Evolutionary conservation across 2,797 vertebrate species (phyloP).

Genomic region (Neosilurus mollespiculum): DNA sequence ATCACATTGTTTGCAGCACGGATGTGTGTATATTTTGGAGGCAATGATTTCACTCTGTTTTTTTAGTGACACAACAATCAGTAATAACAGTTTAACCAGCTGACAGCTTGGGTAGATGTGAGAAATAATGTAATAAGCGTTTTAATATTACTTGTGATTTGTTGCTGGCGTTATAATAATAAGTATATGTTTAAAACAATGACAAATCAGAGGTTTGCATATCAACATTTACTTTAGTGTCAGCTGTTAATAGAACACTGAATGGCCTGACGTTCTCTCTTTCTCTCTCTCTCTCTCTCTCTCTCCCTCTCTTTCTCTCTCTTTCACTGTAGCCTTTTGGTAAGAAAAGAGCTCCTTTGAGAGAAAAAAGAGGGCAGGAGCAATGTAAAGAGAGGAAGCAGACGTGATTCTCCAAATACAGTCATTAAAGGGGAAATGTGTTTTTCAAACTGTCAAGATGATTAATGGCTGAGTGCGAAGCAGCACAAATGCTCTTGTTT

Average conservation of each 20-base stretch:
- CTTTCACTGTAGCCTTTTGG: constrained; percentile 19
- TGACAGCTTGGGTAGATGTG: neutral
- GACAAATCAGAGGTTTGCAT: constrained; percentile 31
- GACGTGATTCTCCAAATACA: constrained; percentile 99
- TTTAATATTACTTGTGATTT: neutral
- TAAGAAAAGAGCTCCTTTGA: constrained; percentile 50
- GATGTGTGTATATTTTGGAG: constrained; percentile 25
- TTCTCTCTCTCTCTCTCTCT: neutral
- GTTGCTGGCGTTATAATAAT: neutral
- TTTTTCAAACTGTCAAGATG: constrained; percentile 99
- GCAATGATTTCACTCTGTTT: constrained; percentile 23
- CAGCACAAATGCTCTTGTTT: constrained; percentile 99
- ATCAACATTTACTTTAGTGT: constrained; percentile 39
- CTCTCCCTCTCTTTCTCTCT: constrained; percentile 2
- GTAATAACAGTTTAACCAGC: constrained; percentile 6
- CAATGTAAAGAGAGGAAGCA: constrained; percentile 75
- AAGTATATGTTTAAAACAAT: constrained; percentile 14
- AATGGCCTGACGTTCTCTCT: constrained; percentile 21
- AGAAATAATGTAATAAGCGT: neutral
- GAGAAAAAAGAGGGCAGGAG: constrained; percentile 58
- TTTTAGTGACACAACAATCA: constrained; percentile 8
- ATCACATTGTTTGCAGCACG: constrained; percentile 21
- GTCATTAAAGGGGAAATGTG: constrained; percentile 99
- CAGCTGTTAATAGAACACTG: constrained; percentile 53
- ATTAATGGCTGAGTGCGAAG: constrained; percentile 99